Evolutionary conservation across 2,888 invertebrate species (phyloP).

Genomic region (Eledona agricola): DNA sequence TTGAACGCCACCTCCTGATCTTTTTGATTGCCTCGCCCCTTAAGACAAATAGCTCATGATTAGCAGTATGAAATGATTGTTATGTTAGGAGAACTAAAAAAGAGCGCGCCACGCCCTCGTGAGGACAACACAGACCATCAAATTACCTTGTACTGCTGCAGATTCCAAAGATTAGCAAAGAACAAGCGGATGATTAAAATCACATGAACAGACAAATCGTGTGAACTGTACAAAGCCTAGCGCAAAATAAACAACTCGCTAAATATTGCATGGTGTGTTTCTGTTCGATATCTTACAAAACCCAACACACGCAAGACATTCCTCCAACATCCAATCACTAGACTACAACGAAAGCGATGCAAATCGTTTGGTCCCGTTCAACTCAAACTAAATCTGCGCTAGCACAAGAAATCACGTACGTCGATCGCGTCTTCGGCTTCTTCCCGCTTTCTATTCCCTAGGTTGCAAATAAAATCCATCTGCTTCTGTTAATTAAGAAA

Average conservation of each 20-base stretch:
- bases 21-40: no score
- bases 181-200: constrained; percentile 39
- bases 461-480: constrained; percentile 56
- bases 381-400: constrained; percentile 19
- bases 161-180: constrained; percentile 49
- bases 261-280: constrained; percentile 6
- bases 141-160: constrained; percentile 54
- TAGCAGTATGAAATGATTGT: no score
- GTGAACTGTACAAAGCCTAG: no score
- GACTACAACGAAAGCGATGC: constrained; percentile 15
- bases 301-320: constrained; percentile 1
- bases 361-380: no score
- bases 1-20: no score
- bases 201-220: constrained; percentile 10
- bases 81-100: no score
- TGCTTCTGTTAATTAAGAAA: constrained; percentile 54
- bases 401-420: constrained; percentile 25
- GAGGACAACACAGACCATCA: constrained; percentile 19
- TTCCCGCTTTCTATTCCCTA: constrained; percentile 50
- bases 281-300: not conserved
- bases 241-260: no score
- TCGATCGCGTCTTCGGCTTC: constrained; percentile 21
- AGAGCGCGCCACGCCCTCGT: constrained; percentile 7
- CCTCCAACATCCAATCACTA: constrained; percentile 5
- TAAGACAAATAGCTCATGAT: no score